Evolutionary conservation across 2,113 vertebrate species (phyloP).

Genomic region (Pelvicachromis taeniatus): DNA sequence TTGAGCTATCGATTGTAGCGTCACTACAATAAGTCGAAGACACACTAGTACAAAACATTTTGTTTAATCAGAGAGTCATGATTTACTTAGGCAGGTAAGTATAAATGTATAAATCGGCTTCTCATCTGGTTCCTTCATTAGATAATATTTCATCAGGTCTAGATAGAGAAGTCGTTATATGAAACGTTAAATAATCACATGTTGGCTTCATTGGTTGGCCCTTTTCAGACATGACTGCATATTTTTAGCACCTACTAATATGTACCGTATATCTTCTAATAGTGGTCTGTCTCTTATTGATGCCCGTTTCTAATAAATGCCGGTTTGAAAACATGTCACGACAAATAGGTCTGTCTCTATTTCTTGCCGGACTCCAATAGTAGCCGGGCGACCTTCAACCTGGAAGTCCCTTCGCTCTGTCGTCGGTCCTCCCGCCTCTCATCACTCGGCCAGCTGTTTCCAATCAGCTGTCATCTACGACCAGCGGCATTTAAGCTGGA

Average conservation of each 20-base stretch:
- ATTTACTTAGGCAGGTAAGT: neutral
- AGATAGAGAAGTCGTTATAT: neutral
- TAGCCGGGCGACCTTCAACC: no score
- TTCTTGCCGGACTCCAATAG: no score
- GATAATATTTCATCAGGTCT: neutral
- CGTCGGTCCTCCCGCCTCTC: no score
- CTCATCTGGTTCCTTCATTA: neutral
- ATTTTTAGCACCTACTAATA: neutral
- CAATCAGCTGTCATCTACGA: no score
- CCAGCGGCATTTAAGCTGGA: no score
- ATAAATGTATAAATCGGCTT: neutral
- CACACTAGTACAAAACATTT: rapidly evolving
- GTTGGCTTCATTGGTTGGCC: neutral
- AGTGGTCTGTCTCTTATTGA: no score
- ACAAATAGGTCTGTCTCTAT: no score
- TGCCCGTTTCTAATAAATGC: no score
- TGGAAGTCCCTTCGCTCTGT: no score
- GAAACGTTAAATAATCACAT: neutral
- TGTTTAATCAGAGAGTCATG: neutral
- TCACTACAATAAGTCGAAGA: neutral
- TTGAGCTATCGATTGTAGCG: neutral
- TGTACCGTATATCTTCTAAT: no score
- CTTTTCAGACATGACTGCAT: neutral
- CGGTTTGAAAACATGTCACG: no score
- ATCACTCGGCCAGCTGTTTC: no score